A percentile compares a stretch with the other conserved stretches of the same genome.
Conservation (phyloP, 2,888 invertebrate species). For the Harpalus rufipes region DNA sequence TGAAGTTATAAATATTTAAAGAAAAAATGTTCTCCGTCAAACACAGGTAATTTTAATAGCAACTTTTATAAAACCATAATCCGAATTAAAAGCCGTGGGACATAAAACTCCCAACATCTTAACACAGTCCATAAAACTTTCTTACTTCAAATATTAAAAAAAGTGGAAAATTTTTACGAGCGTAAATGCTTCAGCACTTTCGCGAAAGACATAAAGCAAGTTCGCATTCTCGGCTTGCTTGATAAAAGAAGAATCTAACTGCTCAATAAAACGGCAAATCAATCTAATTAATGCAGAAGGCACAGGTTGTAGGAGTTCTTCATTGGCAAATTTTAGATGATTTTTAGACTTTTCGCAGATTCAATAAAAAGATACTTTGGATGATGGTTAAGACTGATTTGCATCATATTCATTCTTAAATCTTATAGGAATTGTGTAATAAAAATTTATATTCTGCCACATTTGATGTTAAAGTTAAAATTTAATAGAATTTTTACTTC, state of each 20-base stretch:
- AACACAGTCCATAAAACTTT: slow-evolving; percentile 56
- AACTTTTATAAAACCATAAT: slow-evolving; percentile 61
- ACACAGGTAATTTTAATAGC: slow-evolving; percentile 46
- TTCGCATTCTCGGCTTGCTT: slow-evolving; percentile 40
- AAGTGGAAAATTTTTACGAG: slow-evolving; percentile 60
- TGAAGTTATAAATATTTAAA: slow-evolving; percentile 52
- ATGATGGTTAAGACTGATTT: neutral
- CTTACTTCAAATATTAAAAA: slow-evolving; percentile 60
- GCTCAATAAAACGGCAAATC: slow-evolving; percentile 61
- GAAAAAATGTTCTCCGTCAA: slow-evolving; percentile 18
- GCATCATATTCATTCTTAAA: neutral
- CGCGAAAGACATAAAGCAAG: slow-evolving; percentile 54
- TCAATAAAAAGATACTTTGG: slow-evolving; percentile 7
- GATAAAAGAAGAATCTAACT: slow-evolving; percentile 48
- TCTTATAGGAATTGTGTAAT: too few species aligned
- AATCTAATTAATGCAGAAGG: slow-evolving; percentile 57
- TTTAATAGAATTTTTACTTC: too few species aligned
- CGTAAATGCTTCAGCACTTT: slow-evolving; percentile 50
- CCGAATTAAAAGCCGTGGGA: slow-evolving; percentile 59
- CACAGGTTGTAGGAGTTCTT: neutral
- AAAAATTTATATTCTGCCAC: too few species aligned
- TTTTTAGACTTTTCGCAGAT: neutral
- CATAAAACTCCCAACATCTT: slow-evolving; percentile 51
- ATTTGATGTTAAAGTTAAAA: too few species aligned
- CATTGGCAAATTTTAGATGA: neutral